Conservation (phyloP, 2,888 invertebrate genomes). For the Drosophila pegasa region DNA sequence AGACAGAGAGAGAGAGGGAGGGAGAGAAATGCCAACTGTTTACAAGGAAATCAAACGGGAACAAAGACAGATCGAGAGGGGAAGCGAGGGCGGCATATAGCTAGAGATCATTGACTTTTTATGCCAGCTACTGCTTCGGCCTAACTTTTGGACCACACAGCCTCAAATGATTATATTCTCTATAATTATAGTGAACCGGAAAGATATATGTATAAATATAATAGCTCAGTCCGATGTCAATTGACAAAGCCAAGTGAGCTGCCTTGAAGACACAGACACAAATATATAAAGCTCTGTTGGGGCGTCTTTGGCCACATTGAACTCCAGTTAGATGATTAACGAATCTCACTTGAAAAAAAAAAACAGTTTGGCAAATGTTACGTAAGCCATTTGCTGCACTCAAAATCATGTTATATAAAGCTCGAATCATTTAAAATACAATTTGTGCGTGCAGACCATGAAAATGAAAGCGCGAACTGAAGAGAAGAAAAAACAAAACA, state of each 20-base stretch:
- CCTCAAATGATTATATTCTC: constrained; percentile 9
- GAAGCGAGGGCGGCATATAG: not conserved
- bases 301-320: constrained; percentile 34
- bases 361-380: constrained; percentile 40
- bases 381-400: constrained; percentile 18
- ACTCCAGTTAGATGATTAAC: constrained; percentile 27
- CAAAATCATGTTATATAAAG: constrained; percentile 42
- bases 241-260: constrained; percentile 9
- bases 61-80: not conserved
- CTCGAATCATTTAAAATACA: constrained; percentile 59
- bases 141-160: constrained; percentile 30
- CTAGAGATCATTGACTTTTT: constrained; percentile 38
- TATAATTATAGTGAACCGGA: constrained; percentile 16
- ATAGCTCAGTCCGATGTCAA: constrained; percentile 19
- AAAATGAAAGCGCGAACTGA: constrained; percentile 65
- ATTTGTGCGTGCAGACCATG: constrained; percentile 47
- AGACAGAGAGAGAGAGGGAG: too few relatives aligned
- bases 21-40: constrained; percentile 45
- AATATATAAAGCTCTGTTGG: constrained; percentile 10
- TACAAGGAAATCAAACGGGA: constrained; percentile 71
- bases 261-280: constrained; percentile 28
- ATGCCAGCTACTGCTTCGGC: constrained; percentile 6
- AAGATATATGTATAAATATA: constrained; percentile 23
- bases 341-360: constrained; percentile 35
- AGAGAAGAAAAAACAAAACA: not conserved